Base-by-base conservation (phyloP, 2,888 invertebrate genomes). In the Teleogryllus oceanicus region DNA sequence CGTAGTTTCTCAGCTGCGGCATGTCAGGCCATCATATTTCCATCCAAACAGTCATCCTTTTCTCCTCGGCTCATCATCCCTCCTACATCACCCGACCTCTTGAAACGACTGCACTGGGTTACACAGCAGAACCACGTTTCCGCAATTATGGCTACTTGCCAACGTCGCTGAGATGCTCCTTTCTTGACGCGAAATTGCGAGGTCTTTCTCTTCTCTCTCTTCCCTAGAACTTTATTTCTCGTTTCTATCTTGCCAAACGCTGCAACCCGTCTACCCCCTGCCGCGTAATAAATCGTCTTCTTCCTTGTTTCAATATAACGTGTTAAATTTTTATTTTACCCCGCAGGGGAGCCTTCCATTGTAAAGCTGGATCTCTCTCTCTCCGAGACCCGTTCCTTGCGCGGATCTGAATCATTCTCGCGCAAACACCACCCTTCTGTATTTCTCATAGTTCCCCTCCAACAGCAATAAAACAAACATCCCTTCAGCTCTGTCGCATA, bases 121-220 rank as follows among this genome's bases (percentile, higher is more conserved):
- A 62, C 0, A n/a, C 62, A 62, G 62, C n/a, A 13, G 13, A n/a
- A 18, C 62, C n/a, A 62, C n/a, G 16, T n/a, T 13, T 62, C 62
- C 62, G 62, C 62, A 13, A 62, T 62, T 62, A 62, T 62, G 62
- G 62, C 62, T n/a, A 62, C 62, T 62, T 62, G 62, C 62, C 62
- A 62, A n/a, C 13, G 16, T 62, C n/a, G 16, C 62, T 18, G 62
- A 62, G n/a, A 11, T n/a, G 13, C 8, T 18, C n/a, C n/a, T 62
- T 62, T 62, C 62, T 62, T 18, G 62, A 18, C 62, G 16, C 62
- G 62, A 13, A 62, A 5, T 62, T 62, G 4, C 62, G n/a, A 62
- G 16, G 62, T 13, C 62, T 11, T 11, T 62, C 62, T n/a, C 5
- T 11, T 18, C 16, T 12, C n/a, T n/a, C 10, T n/a, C 62, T 12